Evolutionary conservation across 2,113 vertebrate species (phyloP).

Genomic region (Muntiacus muntjak): DNA sequence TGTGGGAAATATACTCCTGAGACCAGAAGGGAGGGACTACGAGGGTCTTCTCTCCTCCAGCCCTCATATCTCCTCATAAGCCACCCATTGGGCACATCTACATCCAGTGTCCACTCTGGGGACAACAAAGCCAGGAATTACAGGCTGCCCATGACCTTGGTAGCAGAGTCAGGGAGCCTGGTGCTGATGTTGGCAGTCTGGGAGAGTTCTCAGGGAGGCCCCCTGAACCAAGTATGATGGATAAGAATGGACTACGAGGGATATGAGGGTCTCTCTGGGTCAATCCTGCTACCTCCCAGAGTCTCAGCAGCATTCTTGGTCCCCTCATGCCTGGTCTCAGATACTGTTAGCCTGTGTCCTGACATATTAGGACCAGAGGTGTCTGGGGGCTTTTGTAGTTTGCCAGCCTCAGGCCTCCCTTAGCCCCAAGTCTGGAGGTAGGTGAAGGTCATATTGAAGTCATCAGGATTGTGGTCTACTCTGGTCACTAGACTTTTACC

Average conservation of each 20-base stretch:
- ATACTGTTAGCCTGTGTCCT: not conserved
- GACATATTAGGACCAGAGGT: not conserved
- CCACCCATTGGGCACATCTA: conserved; percentile 49
- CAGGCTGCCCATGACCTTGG: not conserved
- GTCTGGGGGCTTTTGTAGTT: not conserved
- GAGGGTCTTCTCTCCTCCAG: not conserved
- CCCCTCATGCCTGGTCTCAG: not conserved
- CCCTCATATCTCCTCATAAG: not conserved
- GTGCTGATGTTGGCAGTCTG: not conserved
- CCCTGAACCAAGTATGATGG: not conserved
- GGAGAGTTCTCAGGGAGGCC: not conserved
- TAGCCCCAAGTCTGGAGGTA: not conserved
- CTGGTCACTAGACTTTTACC: not conserved
- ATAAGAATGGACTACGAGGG: not conserved
- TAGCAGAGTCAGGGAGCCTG: not conserved
- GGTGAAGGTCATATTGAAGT: not conserved
- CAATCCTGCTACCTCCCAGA: not conserved
- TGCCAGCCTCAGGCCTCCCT: not conserved
- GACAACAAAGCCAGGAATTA: not conserved
- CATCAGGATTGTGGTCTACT: not conserved
- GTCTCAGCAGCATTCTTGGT: not conserved
- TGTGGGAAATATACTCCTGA: not conserved
- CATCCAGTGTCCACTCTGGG: conserved; percentile 58
- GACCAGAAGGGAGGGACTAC: not conserved
- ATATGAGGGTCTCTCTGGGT: not conserved